Base-by-base conservation (phyloP, 2,888 invertebrate species). In the Glyphotaelius pellucidus region DNA sequence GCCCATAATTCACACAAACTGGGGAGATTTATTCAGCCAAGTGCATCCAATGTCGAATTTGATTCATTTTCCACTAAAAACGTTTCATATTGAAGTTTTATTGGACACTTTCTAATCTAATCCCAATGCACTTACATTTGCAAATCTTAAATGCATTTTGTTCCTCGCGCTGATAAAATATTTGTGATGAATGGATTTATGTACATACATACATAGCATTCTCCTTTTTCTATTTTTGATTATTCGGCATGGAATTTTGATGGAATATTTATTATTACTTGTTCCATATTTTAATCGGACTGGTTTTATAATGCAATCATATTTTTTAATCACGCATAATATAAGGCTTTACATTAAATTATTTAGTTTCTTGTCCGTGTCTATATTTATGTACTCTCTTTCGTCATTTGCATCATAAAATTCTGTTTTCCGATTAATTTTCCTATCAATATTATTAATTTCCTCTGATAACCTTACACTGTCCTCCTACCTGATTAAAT, bases 1-100 rank as follows among this genome's bases (percentile, higher is more conserved):
- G 42, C 42, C 84, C 84, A 90, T 84, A 90, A 47, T 47, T 90
- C 90, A 84, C 52, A 83, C 84, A 84, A 84, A 84, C 84, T 81
- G 84, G 15, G 35, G 25, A 31, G 32, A 84, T 84, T 90, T 90
- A 47, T 84, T 84, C 47, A 67, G 67, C 67, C n/a, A 42, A 90
- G 84, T 90, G 90, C 90, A 83, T 67, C 85, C 35, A 67, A 30
- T 81, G 47, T 67, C 52, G 84, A 32, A 67, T 79, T 67, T 84
- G 84, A 83, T 84, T 84, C 84, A 52, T 90, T 90, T 89, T 67
- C 84, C 67, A n/a, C 67, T 83, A 84, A 52, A 52, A 84, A 19
- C n/a, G 19, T 84, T 47, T 81, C 81, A 31, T 80, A 80, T 38
- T 81, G 30, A 11, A 19, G 67, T 89, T 89, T 89, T 47, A 47